A percentile compares a stretch with the other conserved stretches of the same genome.
Evolutionary conservation across 1,140 invertebrate genomes (phyloP).

Genomic region (Drosophila lacteicornis): DNA sequence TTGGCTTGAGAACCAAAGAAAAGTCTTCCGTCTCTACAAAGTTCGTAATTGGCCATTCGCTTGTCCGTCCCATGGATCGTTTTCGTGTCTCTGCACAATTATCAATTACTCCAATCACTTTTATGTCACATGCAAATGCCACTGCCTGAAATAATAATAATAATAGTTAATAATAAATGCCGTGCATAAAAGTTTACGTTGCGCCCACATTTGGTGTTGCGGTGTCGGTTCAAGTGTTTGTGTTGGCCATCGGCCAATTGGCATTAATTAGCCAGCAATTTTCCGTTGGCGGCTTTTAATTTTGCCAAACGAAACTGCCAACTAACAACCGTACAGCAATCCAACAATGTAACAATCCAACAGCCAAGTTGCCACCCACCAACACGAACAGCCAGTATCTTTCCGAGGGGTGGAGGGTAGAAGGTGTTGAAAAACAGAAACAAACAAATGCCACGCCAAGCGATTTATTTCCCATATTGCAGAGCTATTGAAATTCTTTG

Average conservation of each 20-base stretch:
- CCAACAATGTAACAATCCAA: slow-evolving; percentile 57
- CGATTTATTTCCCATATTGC: slow-evolving; percentile 43
- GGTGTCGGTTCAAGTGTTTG: slow-evolving; percentile 19
- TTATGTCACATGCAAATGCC: slow-evolving; percentile 81
- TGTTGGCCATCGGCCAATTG: slow-evolving; percentile 53
- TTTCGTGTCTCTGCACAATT: slow-evolving; percentile 78
- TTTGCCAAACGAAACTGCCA: slow-evolving; percentile 58
- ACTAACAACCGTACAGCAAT: slow-evolving; percentile 46
- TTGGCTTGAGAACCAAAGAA: slow-evolving; percentile 20
- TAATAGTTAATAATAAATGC: slow-evolving; percentile 69
- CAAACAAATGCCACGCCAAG: slow-evolving; percentile 43
- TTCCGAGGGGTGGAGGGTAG: background rate
- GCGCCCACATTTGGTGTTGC: slow-evolving; percentile 43
- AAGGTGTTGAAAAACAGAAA: slow-evolving; percentile 43
- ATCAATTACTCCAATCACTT: slow-evolving; percentile 82
- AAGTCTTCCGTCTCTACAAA: slow-evolving; percentile 20
- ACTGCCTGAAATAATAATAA: slow-evolving; percentile 68
- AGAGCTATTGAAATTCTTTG: slow-evolving; percentile 12
- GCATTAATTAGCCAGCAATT: slow-evolving; percentile 61
- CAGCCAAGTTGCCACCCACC: slow-evolving; percentile 42
- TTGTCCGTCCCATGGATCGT: slow-evolving; percentile 32
- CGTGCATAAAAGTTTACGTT: slow-evolving; percentile 49
- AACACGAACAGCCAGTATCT: background rate
- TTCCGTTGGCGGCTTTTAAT: slow-evolving; percentile 60
- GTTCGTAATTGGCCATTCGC: slow-evolving; percentile 58